These are phyloP conservation scores for Rhinichthys osculus DNA, from an alignment of 2,797 vertebrate genomes.

Conservation along the genomic window DNA sequence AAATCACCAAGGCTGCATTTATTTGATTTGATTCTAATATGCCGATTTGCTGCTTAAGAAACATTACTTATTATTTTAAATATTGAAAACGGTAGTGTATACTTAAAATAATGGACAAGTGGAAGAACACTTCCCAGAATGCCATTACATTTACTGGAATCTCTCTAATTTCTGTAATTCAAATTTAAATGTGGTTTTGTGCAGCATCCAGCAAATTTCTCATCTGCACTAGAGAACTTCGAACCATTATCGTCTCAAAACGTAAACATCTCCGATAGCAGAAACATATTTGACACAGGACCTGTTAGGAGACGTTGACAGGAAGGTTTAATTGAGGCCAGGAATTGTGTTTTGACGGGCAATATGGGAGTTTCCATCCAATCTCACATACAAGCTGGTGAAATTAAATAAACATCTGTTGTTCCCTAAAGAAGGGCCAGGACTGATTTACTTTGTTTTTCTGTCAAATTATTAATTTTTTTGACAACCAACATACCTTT, in stretches of 20 bases:
- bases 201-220: slow-evolving; percentile 54
- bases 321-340: slow-evolving; percentile 64
- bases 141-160: neutral
- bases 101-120: neutral
- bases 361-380: slow-evolving; percentile 1
- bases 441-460: neutral
- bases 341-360: slow-evolving; percentile 4
- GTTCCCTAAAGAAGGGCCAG: neutral
- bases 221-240: slow-evolving; percentile 55
- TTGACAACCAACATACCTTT: neutral
- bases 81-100: too few relatives aligned
- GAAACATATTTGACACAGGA: slow-evolving; percentile 63
- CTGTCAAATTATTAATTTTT: neutral
- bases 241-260: slow-evolving; percentile 59
- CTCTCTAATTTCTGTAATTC: neutral
- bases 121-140: neutral
- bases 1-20: neutral
- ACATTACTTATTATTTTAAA: neutral
- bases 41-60: neutral
- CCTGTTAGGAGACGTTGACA: slow-evolving; percentile 45
- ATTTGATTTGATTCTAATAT: neutral
- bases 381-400: neutral
- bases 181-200: neutral
- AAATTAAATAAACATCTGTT: neutral
- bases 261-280: slow-evolving; percentile 65